phyloP scores from a whole-genome alignment of 2,113 vertebrate genomes.

The Abramis brama region DNA sequence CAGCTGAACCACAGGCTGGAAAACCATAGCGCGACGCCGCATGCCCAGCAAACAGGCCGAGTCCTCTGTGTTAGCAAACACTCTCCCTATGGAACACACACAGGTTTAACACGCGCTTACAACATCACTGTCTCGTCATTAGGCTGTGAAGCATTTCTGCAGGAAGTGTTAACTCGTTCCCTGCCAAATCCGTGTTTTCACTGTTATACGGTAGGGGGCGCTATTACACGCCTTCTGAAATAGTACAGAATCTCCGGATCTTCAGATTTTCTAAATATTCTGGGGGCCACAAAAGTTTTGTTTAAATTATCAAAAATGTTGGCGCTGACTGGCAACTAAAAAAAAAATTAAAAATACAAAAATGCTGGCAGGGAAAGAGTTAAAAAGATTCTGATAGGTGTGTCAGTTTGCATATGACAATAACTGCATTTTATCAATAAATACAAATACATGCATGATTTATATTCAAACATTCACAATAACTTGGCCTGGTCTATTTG shows the following conservation, averaged over 20 bases:
- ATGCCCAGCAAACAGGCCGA: constrained; percentile 92
- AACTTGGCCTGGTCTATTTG: not conserved
- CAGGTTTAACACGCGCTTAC: constrained; percentile 16
- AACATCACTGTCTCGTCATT: not conserved
- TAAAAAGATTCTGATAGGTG: too few species aligned
- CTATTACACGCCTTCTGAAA: too few species aligned
- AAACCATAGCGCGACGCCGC: constrained; percentile 85
- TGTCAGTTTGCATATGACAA: not conserved
- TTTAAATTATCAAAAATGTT: too few species aligned
- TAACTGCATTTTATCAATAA: not conserved
- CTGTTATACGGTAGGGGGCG: too few species aligned
- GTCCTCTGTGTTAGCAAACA: constrained; percentile 87
- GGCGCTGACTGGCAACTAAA: too few species aligned
- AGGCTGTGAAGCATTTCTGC: not conserved
- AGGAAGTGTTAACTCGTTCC: too few species aligned
- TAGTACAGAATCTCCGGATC: too few species aligned
- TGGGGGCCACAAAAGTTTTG: too few species aligned
- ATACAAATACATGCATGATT: not conserved
- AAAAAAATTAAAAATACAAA: too few species aligned
- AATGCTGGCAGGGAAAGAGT: too few species aligned
- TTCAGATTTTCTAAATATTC: too few species aligned
- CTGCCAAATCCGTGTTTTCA: too few species aligned
- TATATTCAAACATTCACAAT: not conserved
- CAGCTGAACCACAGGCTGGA: constrained; percentile 87
- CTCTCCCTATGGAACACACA: constrained; percentile 77